phyloP scores from a whole-genome alignment of 1,140 invertebrate genomes.

The Tetragonula clypearis region DNA sequence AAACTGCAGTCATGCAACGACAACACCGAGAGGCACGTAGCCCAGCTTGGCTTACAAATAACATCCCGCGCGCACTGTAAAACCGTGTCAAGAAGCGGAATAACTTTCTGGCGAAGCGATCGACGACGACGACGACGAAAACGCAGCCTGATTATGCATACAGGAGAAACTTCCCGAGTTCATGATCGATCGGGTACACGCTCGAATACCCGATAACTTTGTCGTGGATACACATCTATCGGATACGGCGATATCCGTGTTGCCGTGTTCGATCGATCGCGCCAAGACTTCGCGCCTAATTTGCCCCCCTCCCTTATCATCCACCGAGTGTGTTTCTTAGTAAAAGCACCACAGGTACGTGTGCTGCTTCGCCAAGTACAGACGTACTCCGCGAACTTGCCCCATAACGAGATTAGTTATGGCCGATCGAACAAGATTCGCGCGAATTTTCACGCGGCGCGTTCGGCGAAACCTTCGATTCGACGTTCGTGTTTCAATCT shows the following conservation, averaged over 20 bases:
- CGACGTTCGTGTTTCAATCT: too few species aligned
- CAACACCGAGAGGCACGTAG: not conserved
- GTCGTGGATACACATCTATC: slow-evolving; percentile 10
- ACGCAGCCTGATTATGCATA: slow-evolving; percentile 41
- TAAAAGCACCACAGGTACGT: not conserved
- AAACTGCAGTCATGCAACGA: not conserved
- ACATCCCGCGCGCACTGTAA: not conserved
- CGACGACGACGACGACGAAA: slow-evolving; percentile 31
- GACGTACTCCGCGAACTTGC: not conserved
- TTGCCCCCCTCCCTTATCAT: not conserved
- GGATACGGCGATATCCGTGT: slow-evolving; percentile 17
- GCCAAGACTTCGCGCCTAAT: not conserved
- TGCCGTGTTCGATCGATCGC: slow-evolving; percentile 3
- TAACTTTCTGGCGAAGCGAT: slow-evolving; percentile 25
- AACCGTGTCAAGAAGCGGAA: slow-evolving; percentile 15
- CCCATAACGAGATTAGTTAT: too few species aligned
- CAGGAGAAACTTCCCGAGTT: slow-evolving; percentile 28
- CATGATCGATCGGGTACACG: not conserved
- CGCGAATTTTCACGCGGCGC: not conserved
- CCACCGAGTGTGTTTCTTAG: not conserved
- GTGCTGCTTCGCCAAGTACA: not conserved
- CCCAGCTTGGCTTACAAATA: not conserved
- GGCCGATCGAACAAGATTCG: too few species aligned
- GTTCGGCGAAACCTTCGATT: too few species aligned
- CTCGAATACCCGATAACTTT: slow-evolving; percentile 24